These are phyloP conservation scores for Hyaena hyaena DNA, from an alignment of 2,113 vertebrate species.

Conservation along the genomic window DNA sequence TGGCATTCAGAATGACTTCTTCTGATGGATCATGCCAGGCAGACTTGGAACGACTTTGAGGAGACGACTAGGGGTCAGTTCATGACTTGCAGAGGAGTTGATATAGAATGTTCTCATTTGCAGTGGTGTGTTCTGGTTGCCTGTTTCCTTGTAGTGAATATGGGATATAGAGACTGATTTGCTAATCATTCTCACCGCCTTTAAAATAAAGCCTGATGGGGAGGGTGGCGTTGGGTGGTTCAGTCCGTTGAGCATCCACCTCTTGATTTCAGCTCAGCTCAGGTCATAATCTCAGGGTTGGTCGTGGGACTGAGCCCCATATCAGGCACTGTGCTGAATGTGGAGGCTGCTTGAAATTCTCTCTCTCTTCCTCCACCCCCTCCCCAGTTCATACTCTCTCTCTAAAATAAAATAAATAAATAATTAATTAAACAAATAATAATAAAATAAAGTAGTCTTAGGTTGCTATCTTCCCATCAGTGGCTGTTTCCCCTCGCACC, in stretches of 20 bases:
- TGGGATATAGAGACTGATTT: background rate
- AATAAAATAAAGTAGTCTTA: background rate
- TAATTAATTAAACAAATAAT: too few relatives aligned
- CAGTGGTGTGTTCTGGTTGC: background rate
- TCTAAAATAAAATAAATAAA: background rate
- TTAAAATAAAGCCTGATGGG: background rate
- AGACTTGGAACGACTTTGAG: background rate
- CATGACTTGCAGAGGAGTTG: background rate
- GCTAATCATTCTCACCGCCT: background rate
- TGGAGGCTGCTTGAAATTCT: too few relatives aligned
- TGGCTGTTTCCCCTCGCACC: background rate
- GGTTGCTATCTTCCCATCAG: background rate
- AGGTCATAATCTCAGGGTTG: background rate
- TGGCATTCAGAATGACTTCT: slow-evolving; percentile 21
- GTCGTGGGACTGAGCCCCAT: background rate
- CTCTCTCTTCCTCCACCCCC: too few relatives aligned
- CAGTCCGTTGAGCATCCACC: background rate
- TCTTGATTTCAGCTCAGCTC: background rate
- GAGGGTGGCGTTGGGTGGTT: background rate
- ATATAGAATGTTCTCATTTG: background rate
- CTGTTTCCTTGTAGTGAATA: background rate
- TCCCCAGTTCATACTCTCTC: too few relatives aligned
- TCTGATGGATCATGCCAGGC: background rate
- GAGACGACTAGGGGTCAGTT: background rate
- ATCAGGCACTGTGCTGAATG: background rate